A percentile compares a stretch with the other conserved stretches of the same genome.
These are phyloP conservation scores for Ctenopoma multispine DNA, from an alignment of 2,797 vertebrate genomes.

Conservation along the genomic window DNA sequence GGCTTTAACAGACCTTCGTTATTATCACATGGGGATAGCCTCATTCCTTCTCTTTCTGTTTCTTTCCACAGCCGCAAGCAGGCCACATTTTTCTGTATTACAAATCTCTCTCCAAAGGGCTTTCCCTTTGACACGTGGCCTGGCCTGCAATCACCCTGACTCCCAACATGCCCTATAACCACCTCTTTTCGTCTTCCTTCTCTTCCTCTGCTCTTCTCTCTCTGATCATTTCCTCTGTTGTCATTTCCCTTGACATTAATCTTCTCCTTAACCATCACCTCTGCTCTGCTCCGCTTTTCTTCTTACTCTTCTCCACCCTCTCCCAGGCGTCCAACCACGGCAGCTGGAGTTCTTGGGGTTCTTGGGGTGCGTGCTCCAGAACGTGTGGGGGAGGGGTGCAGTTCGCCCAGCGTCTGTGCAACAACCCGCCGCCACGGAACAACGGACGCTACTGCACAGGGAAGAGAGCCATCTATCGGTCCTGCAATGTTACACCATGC, in stretches of 20 bases:
- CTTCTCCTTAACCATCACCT: constrained; percentile 12
- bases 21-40: constrained; percentile 33
- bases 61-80: constrained; percentile 21
- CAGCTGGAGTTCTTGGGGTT: constrained; percentile 98
- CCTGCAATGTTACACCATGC: constrained; percentile 89
- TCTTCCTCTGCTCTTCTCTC: not conserved
- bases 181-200: constrained; percentile 31
- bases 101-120: constrained; percentile 22
- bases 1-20: constrained; percentile 20
- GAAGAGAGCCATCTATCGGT: constrained; percentile 94
- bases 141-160: constrained; percentile 1
- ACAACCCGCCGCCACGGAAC: constrained; percentile 96
- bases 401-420: constrained; percentile 96
- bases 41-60: constrained; percentile 7
- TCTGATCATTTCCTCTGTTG: constrained; percentile 19
- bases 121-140: constrained; percentile 28
- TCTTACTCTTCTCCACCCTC: constrained; percentile 5
- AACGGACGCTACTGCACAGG: constrained; percentile 95
- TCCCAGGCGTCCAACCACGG: constrained; percentile 94
- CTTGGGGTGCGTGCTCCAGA: constrained; percentile 94
- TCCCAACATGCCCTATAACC: constrained; percentile 44
- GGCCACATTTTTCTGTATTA: constrained; percentile 35
- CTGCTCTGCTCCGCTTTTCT: constrained; percentile 5
- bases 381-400: constrained; percentile 95
- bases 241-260: constrained; percentile 7